Percentiles rank a stretch among this genome's conserved stretches.
phyloP scores from a whole-genome alignment of 2,888 invertebrate genomes.

The Gnatocerus cornutus region DNA sequence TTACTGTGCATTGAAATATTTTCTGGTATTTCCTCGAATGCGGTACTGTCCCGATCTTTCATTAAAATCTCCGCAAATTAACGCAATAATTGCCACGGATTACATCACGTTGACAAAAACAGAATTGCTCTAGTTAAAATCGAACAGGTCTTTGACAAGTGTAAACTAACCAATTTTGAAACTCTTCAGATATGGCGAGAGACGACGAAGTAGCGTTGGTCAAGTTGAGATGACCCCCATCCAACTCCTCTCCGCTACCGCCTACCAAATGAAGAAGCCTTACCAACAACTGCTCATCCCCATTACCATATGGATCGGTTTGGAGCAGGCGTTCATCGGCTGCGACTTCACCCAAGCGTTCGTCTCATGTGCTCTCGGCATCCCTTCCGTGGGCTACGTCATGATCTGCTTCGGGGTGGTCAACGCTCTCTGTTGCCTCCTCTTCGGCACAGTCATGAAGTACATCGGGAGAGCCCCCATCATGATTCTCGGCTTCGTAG shows the following conservation, averaged over 20 bases:
- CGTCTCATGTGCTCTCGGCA: constrained; percentile 85
- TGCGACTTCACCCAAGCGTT: constrained; percentile 90
- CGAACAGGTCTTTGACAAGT: constrained; percentile 15
- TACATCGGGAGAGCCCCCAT: constrained; percentile 86
- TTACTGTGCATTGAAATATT: too few relatives aligned
- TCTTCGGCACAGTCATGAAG: constrained; percentile 94
- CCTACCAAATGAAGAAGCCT: constrained; percentile 91
- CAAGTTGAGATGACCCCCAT: constrained; percentile 82
- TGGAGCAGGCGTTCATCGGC: constrained; percentile 97
- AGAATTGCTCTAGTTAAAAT: constrained; percentile 15
- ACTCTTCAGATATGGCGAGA: constrained; percentile 85
- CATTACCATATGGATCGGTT: constrained; percentile 96
- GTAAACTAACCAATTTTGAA: background rate
- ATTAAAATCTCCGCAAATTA: constrained; percentile 30
- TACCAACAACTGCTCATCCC: constrained; percentile 95
- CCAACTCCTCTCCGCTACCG: constrained; percentile 89
- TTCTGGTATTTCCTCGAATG: constrained; percentile 13
- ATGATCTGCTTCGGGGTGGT: constrained; percentile 98
- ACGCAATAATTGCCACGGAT: constrained; percentile 24
- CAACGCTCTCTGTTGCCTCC: constrained; percentile 91
- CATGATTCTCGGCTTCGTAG: constrained; percentile 78
- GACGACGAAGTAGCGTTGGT: constrained; percentile 80
- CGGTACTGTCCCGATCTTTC: constrained; percentile 17
- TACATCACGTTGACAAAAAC: constrained; percentile 33
- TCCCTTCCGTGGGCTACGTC: constrained; percentile 95